Conservation (phyloP, 1,140 invertebrate species). For the Apocrypta bakeri region DNA sequence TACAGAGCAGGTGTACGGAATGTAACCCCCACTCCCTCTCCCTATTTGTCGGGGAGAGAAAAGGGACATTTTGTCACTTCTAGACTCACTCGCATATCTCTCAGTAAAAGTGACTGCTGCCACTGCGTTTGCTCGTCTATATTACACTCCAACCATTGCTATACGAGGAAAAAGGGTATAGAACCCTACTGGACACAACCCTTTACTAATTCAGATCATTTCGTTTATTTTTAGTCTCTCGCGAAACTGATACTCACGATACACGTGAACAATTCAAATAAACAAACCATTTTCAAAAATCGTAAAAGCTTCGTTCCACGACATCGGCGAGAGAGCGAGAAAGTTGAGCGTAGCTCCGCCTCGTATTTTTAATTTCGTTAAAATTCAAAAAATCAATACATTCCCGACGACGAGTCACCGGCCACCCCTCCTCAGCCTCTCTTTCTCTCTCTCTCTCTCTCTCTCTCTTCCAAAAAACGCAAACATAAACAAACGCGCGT, state of each 20-base stretch:
- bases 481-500: background rate
- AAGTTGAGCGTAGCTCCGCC: background rate
- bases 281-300: too few relatives aligned
- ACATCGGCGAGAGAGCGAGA: too few relatives aligned
- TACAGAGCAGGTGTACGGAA: constrained; percentile 73
- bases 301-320: too few relatives aligned
- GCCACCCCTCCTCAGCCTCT: too few relatives aligned
- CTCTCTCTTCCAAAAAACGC: background rate
- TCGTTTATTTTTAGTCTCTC: too few relatives aligned
- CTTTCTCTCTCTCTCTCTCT: too few relatives aligned
- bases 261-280: too few relatives aligned
- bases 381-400: background rate
- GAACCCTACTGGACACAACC: background rate
- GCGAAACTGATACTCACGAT: too few relatives aligned
- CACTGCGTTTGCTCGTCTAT: background rate
- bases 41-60: background rate
- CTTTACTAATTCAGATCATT: background rate
- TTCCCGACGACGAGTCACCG: too few relatives aligned
- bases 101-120: background rate
- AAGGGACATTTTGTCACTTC: background rate
- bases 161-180: background rate
- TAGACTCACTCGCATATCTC: background rate
- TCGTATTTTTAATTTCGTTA: background rate
- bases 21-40: constrained; percentile 56
- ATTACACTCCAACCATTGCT: background rate